These are phyloP conservation scores for Eristalis pertinax DNA, from an alignment of 2,888 invertebrate genomes.

Conservation along the genomic window DNA sequence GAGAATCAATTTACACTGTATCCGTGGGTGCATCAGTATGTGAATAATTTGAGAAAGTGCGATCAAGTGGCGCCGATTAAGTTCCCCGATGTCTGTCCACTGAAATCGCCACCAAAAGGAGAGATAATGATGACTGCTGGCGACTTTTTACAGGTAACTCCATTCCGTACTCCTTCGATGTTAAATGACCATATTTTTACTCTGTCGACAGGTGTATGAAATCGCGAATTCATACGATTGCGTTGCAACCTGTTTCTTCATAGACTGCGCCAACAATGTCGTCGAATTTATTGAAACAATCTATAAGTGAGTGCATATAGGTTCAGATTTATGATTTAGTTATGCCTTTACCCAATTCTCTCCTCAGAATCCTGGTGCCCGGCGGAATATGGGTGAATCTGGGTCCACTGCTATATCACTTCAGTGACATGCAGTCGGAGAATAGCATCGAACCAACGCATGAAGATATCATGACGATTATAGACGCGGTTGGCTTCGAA, in stretches of 20 bases:
- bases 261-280: conserved; percentile 98
- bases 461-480: conserved; percentile 89
- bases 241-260: conserved; percentile 98
- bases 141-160: conserved; percentile 94
- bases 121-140: conserved; percentile 98
- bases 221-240: conserved; percentile 86
- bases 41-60: conserved; percentile 91
- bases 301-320: conserved; percentile 83
- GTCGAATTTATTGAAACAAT: conserved; percentile 97
- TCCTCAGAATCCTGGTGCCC: conserved; percentile 88
- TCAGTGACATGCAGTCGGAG: conserved; percentile 92
- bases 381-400: conserved; percentile 95
- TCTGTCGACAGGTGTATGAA: conserved; percentile 76
- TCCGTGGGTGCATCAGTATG: conserved; percentile 97
- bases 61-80: conserved; percentile 90
- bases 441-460: conserved; percentile 97
- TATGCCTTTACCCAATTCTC: conserved; percentile 2
- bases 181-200: neutral
- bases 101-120: conserved; percentile 83
- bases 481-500: conserved; percentile 91
- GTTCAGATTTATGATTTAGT: neutral
- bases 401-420: conserved; percentile 95
- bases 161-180: too few species aligned
- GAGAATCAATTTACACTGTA: conserved; percentile 90
- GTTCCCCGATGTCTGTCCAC: conserved; percentile 95